A percentile compares a stretch with the other conserved stretches of the same genome.
These are phyloP conservation scores for Drosophila prolongata DNA, from an alignment of 2,888 invertebrate genomes.

Conservation along the genomic window DNA sequence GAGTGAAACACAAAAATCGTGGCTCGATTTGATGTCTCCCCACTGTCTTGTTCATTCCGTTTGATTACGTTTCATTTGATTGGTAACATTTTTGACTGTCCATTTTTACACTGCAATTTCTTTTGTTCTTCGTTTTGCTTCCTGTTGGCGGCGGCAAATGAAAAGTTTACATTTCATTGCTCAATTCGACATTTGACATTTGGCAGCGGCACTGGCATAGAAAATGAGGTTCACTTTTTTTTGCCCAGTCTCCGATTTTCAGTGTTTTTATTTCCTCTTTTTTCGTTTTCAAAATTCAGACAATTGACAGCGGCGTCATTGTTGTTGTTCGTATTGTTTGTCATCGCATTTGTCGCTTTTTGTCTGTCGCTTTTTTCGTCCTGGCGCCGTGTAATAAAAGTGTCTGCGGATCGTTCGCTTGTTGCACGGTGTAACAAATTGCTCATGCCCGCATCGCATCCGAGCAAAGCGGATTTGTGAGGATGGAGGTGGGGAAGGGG, in stretches of 20 bases:
- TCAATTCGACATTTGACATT: slow-evolving; percentile 75
- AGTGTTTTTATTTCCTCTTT: slow-evolving; percentile 4
- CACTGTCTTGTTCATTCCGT: slow-evolving; percentile 36
- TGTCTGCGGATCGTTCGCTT: slow-evolving; percentile 52
- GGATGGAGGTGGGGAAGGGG: neutral
- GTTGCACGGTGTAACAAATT: slow-evolving; percentile 40
- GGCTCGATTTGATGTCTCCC: slow-evolving; percentile 8
- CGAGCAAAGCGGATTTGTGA: slow-evolving; percentile 17
- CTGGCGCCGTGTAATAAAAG: slow-evolving; percentile 57
- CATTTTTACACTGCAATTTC: slow-evolving; percentile 25
- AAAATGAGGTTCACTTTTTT: slow-evolving; percentile 68
- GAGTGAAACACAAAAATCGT: slow-evolving; percentile 14
- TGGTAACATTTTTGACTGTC: slow-evolving; percentile 41
- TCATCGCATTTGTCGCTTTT: slow-evolving; percentile 53
- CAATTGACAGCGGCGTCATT: slow-evolving; percentile 67
- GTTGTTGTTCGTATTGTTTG: slow-evolving; percentile 39
- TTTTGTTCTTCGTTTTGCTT: slow-evolving; percentile 23
- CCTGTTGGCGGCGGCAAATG: slow-evolving; percentile 52
- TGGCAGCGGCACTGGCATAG: slow-evolving; percentile 74
- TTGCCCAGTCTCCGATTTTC: slow-evolving; percentile 21
- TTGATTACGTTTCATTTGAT: slow-evolving; percentile 44
- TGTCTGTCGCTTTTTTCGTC: slow-evolving; percentile 28
- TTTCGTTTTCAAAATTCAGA: slow-evolving; percentile 55
- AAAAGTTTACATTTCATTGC: slow-evolving; percentile 78
- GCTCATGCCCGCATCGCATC: slow-evolving; percentile 23